These are phyloP conservation scores for Diarsia dahlii DNA, from an alignment of 2,888 invertebrate genomes.

Conservation along the genomic window DNA sequence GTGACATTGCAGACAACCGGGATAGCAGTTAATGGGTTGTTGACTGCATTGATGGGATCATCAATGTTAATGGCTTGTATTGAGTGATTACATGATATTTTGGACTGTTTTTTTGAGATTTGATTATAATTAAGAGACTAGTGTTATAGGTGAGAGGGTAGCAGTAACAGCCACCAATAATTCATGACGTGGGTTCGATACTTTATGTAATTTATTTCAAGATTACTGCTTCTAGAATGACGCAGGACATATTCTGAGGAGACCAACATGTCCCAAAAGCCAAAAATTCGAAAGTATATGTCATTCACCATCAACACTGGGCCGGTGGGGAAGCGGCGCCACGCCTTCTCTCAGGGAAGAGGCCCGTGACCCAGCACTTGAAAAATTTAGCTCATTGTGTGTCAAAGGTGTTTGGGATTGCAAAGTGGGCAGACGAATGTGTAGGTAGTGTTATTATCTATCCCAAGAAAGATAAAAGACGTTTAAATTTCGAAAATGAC, in stretches of 20 bases:
- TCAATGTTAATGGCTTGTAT: background rate
- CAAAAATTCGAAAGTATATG: background rate
- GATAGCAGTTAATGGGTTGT: background rate
- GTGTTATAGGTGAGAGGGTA: background rate
- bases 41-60: background rate
- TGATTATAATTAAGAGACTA: background rate
- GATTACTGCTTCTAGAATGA: background rate
- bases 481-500: background rate
- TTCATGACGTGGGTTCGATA: background rate
- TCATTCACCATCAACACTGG: background rate
- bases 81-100: background rate
- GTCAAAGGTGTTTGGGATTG: background rate
- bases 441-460: background rate
- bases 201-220: background rate
- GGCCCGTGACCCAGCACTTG: background rate
- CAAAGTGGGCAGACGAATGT: background rate
- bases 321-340: background rate
- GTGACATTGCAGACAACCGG: conserved; percentile 7
- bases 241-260: no score
- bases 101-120: background rate
- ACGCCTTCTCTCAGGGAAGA: background rate
- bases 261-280: background rate
- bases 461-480: background rate
- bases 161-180: no score
- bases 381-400: background rate